phyloP scores from a whole-genome alignment of 2,113 vertebrate species.

The Noturus placidus region DNA sequence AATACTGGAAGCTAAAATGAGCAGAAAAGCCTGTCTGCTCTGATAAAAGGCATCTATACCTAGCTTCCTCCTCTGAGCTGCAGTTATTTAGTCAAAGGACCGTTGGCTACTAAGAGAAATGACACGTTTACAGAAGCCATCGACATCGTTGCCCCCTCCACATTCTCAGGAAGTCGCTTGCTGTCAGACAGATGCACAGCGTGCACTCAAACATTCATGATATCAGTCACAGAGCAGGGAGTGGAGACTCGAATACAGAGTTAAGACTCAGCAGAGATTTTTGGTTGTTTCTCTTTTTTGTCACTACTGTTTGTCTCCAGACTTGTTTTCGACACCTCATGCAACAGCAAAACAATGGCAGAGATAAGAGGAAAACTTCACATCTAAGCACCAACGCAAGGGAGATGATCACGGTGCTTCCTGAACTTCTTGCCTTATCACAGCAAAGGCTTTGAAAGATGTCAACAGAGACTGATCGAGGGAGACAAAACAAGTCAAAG shows the following conservation, averaged over 20 bases:
- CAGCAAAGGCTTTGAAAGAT: slow-evolving; percentile 59
- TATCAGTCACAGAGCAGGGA: slow-evolving; percentile 57
- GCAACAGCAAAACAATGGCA: slow-evolving; percentile 57
- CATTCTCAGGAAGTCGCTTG: slow-evolving; percentile 44
- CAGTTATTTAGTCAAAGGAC: slow-evolving; percentile 59
- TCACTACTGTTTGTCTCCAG: slow-evolving; percentile 59
- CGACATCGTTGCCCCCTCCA: slow-evolving; percentile 42
- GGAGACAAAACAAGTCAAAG: slow-evolving; percentile 36
- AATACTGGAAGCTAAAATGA: not conserved
- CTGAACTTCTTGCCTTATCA: slow-evolving; percentile 60
- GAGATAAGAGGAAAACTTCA: slow-evolving; percentile 62
- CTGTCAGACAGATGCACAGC: slow-evolving; percentile 43
- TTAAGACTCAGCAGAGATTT: slow-evolving; percentile 50
- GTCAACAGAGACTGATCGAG: slow-evolving; percentile 54
- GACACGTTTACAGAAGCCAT: slow-evolving; percentile 59
- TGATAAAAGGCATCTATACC: not conserved
- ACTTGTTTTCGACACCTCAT: slow-evolving; percentile 58
- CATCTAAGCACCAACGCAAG: slow-evolving; percentile 56
- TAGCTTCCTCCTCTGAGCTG: slow-evolving; percentile 28
- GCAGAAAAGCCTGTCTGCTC: not conserved
- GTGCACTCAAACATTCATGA: slow-evolving; percentile 56
- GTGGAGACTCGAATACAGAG: not conserved
- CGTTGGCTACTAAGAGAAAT: slow-evolving; percentile 51
- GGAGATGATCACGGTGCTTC: slow-evolving; percentile 45
- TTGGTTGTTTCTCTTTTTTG: slow-evolving; percentile 35